Evolutionary conservation across 2,113 vertebrate species (phyloP).

Genomic region (Corvus moneduloides): DNA sequence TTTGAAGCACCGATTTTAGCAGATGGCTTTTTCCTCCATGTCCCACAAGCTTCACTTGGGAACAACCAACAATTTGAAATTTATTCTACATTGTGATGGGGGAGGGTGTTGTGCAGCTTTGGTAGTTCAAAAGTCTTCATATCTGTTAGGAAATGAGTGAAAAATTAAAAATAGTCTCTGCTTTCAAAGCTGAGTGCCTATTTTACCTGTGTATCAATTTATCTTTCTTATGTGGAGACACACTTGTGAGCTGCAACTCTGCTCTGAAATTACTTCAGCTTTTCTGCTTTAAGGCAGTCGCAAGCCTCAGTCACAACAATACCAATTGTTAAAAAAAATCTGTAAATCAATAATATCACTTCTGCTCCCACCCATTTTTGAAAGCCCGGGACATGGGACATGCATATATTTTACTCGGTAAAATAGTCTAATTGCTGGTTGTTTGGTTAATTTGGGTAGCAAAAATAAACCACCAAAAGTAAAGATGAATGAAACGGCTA

Average conservation of each 20-base stretch:
- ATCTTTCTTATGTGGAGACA: neutral
- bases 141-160: neutral
- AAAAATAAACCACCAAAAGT: slow-evolving; percentile 39
- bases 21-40: neutral
- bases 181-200: neutral
- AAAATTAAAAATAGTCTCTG: neutral
- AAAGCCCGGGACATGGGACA: neutral
- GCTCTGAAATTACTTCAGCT: neutral
- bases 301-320: neutral
- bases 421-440: neutral
- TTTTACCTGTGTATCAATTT: neutral
- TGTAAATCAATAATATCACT: neutral
- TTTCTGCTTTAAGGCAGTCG: neutral
- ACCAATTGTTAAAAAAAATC: neutral
- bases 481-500: slow-evolving; percentile 20
- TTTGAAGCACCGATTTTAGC: neutral
- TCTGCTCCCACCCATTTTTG: neutral
- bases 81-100: neutral
- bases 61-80: neutral
- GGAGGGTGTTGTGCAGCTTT: neutral
- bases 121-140: neutral
- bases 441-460: slow-evolving; percentile 19
- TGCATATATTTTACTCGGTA: neutral
- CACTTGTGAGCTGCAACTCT: neutral
- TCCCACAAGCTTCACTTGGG: neutral